Evolutionary conservation across 1,140 invertebrate species (phyloP).

Genomic region (Dryas iulia): DNA sequence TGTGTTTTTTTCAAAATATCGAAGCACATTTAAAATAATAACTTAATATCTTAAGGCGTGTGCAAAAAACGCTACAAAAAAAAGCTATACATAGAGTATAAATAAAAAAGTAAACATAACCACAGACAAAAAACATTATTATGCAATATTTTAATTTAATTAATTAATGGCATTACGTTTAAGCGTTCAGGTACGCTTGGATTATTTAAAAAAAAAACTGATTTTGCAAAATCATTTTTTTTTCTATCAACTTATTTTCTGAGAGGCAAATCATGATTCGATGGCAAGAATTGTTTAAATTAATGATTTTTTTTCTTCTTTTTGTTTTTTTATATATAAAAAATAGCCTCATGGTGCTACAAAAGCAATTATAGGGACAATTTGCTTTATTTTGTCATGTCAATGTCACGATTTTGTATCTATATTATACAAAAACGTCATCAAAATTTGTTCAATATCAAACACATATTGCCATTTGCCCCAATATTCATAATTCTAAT

Average conservation of each 20-base stretch:
- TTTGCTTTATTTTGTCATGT: background rate
- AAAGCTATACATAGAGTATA: constrained; percentile 22
- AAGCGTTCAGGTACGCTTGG: constrained; percentile 30
- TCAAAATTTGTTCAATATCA: background rate
- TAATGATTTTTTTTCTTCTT: background rate
- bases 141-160: constrained; percentile 25
- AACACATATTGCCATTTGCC: background rate
- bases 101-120: constrained; percentile 25
- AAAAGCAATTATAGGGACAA: background rate
- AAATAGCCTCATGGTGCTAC: constrained; percentile 20
- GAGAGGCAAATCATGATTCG: constrained; percentile 10
- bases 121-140: constrained; percentile 28
- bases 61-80: constrained; percentile 38
- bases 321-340: background rate
- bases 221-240: constrained; percentile 30
- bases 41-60: constrained; percentile 26
- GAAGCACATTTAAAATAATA: background rate
- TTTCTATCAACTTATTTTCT: background rate
- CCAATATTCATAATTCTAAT: background rate
- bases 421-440: background rate
- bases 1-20: background rate
- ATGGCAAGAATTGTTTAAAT: constrained; percentile 25
- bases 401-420: background rate
- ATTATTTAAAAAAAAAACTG: constrained; percentile 16
- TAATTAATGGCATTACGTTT: constrained; percentile 35